phyloP scores from a whole-genome alignment of 2,888 invertebrate genomes.

The Cybosia mesomella region DNA sequence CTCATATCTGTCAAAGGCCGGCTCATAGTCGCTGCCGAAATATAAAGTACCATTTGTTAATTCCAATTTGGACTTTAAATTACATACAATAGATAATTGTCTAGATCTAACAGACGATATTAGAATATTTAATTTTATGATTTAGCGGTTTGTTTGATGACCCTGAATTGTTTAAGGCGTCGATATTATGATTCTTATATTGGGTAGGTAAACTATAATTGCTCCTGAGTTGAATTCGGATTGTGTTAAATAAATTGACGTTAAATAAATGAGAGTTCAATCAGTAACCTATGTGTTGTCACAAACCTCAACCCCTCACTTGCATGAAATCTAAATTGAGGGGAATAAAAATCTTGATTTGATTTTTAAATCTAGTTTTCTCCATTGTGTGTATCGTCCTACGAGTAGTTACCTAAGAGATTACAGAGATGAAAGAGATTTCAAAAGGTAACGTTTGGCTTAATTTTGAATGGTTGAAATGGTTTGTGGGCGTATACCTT shows the following conservation, averaged over 20 bases:
- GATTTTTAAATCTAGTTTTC: too few relatives aligned
- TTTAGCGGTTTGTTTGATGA: background rate
- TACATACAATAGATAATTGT: slow-evolving; percentile 15
- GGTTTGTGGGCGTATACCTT: too few relatives aligned
- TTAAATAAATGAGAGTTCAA: background rate
- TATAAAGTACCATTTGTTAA: slow-evolving; percentile 3
- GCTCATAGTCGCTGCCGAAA: background rate
- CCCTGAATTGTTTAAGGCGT: too few relatives aligned
- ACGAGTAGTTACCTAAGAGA: too few relatives aligned
- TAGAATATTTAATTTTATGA: slow-evolving; percentile 8
- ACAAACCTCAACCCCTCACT: background rate
- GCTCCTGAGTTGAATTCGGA: background rate
- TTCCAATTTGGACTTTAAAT: slow-evolving; percentile 1
- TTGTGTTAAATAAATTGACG: background rate
- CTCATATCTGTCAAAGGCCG: background rate
- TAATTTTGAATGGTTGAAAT: too few relatives aligned
- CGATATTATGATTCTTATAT: background rate
- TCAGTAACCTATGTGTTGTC: background rate
- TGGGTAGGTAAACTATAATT: background rate
- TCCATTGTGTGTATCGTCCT: too few relatives aligned
- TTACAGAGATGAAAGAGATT: too few relatives aligned
- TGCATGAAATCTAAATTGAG: too few relatives aligned
- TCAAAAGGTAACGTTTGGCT: too few relatives aligned
- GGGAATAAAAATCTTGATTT: too few relatives aligned
- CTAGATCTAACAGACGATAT: slow-evolving; percentile 3